Percentiles rank a stretch among this genome's conserved stretches.
phyloP scores from a whole-genome alignment of 2,113 vertebrate species.

The Pholis gunnellus region DNA sequence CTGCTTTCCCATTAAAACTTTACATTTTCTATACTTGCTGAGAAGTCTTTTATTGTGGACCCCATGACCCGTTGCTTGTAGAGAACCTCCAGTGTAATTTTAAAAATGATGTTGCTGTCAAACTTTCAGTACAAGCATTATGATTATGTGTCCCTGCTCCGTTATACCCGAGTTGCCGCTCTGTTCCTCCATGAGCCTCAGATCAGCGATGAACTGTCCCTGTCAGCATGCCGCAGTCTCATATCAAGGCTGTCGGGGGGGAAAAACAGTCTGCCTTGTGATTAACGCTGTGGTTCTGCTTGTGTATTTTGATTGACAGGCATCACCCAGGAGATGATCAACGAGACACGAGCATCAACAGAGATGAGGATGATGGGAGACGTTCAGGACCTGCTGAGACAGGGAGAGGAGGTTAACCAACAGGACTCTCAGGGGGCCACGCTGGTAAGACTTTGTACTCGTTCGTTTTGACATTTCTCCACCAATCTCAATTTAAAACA shows the following conservation, averaged over 20 bases:
- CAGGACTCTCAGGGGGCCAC: constrained; percentile 93
- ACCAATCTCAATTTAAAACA: not conserved
- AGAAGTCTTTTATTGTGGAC: not conserved
- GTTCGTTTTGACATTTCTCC: not conserved
- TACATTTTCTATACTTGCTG: not conserved
- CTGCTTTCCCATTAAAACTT: not conserved
- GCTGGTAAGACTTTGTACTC: constrained; percentile 85
- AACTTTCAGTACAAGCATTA: not conserved
- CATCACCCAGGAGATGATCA: constrained; percentile 98
- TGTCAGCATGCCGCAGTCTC: not conserved
- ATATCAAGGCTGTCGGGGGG: not conserved
- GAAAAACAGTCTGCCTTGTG: not conserved
- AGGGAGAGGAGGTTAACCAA: constrained; percentile 90
- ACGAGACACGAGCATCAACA: constrained; percentile 91
- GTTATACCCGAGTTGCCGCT: not conserved
- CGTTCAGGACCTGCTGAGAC: constrained; percentile 89
- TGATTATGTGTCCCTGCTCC: not conserved
- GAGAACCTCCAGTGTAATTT: constrained; percentile 4
- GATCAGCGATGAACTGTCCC: not conserved
- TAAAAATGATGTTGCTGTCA: not conserved
- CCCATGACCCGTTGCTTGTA: not conserved
- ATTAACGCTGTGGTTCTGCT: not conserved
- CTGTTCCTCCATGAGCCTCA: not conserved
- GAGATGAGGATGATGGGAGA: constrained; percentile 94
- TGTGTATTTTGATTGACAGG: constrained; percentile 81